Percentiles rank a stretch among this genome's conserved stretches.
Evolutionary conservation across 2,113 vertebrate species (phyloP).

Genomic region (Mesocricetus auratus): DNA sequence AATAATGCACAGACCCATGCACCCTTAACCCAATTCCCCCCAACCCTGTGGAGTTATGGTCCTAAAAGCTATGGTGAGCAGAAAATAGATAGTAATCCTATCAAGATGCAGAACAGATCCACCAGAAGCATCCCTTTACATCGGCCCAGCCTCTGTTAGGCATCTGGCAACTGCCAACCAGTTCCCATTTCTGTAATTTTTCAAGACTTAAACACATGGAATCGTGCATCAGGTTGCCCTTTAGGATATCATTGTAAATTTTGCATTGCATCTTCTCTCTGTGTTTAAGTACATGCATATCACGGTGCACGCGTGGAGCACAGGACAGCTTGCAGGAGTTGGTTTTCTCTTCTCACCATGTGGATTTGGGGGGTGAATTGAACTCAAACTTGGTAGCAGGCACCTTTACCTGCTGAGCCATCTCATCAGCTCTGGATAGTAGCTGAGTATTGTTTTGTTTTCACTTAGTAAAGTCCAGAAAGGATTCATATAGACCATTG

Average conservation of each 20-base stretch:
- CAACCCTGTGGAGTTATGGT: not conserved
- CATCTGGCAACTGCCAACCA: not conserved
- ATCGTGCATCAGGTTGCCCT: not conserved
- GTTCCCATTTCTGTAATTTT: slow-evolving; percentile 12
- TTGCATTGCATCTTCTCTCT: not conserved
- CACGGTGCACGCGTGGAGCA: not conserved
- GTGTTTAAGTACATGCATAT: not conserved
- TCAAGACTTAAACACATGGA: not conserved
- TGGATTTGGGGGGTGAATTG: not conserved
- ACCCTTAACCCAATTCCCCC: not conserved
- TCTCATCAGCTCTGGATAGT: not conserved
- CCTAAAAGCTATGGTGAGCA: not conserved
- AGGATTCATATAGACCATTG: not conserved
- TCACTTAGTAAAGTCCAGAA: not conserved
- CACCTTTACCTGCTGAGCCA: too few species aligned
- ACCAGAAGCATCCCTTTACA: not conserved
- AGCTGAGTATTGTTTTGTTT: not conserved
- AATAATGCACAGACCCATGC: slow-evolving; percentile 3
- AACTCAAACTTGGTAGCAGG: not conserved
- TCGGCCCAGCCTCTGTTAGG: not conserved
- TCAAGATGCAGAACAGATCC: not conserved
- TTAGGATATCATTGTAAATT: not conserved
- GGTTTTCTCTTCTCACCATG: not conserved
- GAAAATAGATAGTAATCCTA: not conserved
- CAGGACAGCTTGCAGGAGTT: not conserved